A percentile compares a stretch with the other conserved stretches of the same genome.
Conservation (phyloP, 2,113 vertebrate species). For the Bolborhynchus lineola region DNA sequence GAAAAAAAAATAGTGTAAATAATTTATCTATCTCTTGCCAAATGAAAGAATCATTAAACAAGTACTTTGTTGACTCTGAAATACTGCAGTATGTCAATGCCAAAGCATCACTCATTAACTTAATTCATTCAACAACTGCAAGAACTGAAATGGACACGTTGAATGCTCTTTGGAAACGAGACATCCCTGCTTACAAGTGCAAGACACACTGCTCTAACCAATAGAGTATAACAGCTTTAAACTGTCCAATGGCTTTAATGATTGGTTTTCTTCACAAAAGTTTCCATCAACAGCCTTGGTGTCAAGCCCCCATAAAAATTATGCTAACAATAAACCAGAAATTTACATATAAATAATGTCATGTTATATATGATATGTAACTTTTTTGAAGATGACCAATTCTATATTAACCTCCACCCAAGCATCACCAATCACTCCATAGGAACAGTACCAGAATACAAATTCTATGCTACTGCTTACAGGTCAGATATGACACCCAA, state of each 20-base stretch:
- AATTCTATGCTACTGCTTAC: not conserved
- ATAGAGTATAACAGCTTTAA: not conserved
- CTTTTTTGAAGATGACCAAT: not conserved
- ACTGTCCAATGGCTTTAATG: not conserved
- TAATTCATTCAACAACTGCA: not conserved
- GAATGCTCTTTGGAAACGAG: not conserved
- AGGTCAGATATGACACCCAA: not conserved
- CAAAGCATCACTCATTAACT: not conserved
- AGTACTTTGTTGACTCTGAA: not conserved
- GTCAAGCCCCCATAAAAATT: not conserved
- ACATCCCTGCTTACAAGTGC: not conserved
- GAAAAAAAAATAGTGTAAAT: not conserved
- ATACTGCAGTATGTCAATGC: not conserved
- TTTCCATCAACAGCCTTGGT: not conserved
- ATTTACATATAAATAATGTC: slow-evolving; percentile 12
- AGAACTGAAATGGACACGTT: not conserved
- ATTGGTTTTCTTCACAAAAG: not conserved
- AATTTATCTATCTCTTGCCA: not conserved
- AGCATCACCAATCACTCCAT: not conserved
- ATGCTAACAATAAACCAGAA: not conserved
- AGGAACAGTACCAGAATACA: not conserved
- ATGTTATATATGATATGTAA: not conserved
- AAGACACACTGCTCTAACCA: not conserved
- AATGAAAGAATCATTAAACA: not conserved
- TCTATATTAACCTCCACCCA: not conserved